phyloP scores from a whole-genome alignment of 2,888 invertebrate species.

The Thymelicus acteon region DNA sequence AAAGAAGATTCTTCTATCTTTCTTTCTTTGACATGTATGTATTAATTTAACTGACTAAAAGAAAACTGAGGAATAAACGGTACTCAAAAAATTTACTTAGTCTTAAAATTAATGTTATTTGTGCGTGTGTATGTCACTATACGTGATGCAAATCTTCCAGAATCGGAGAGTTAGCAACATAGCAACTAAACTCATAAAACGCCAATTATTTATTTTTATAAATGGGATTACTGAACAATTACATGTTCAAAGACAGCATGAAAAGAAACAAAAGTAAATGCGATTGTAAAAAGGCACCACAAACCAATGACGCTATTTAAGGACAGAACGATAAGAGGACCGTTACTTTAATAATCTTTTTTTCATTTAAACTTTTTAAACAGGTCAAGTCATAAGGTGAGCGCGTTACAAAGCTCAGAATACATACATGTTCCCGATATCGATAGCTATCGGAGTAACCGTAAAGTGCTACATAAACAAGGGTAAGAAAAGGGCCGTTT shows the following conservation, averaged over 20 bases:
- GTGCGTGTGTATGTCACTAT: too few relatives aligned
- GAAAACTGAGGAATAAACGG: neutral
- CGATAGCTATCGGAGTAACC: slow-evolving; percentile 45
- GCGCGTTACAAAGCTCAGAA: slow-evolving; percentile 24
- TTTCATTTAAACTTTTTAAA: slow-evolving; percentile 12
- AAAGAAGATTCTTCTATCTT: too few relatives aligned
- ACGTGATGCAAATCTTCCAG: too few relatives aligned
- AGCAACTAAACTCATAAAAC: too few relatives aligned
- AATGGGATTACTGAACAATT: too few relatives aligned
- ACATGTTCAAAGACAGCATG: too few relatives aligned
- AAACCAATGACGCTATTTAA: neutral
- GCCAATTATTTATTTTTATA: too few relatives aligned
- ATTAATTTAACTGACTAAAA: neutral
- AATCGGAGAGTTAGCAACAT: too few relatives aligned
- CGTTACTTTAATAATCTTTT: slow-evolving; percentile 17
- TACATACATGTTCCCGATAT: slow-evolving; percentile 44
- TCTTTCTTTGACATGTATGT: neutral
- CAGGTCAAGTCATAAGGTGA: slow-evolving; percentile 21
- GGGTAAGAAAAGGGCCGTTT: slow-evolving; percentile 69
- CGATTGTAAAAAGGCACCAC: neutral
- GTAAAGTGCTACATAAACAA: slow-evolving; percentile 70
- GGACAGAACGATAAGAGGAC: slow-evolving; percentile 1
- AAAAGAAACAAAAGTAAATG: neutral
- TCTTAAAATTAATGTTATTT: too few relatives aligned
- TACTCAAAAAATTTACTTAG: too few relatives aligned